Evolutionary conservation across 37 sponge, comb jelly and placozoan species (phyloP).

Genomic region (Diacarnus erythraeanus): DNA sequence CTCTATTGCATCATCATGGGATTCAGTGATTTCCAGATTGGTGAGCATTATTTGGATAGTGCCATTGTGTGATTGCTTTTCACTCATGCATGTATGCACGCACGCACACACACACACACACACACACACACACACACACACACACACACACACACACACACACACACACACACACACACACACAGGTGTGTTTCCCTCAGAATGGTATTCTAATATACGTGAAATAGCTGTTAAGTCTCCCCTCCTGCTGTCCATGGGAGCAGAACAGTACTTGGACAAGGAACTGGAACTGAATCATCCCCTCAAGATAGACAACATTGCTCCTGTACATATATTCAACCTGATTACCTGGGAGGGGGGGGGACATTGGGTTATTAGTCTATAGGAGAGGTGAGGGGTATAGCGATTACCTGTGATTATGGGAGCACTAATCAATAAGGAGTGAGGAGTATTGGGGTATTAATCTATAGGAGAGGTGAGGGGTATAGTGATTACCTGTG

Average conservation of each 20-base stretch:
- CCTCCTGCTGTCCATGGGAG: conserved; percentile 72
- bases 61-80: neutral
- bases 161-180: neutral
- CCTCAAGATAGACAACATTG: conserved; percentile 59
- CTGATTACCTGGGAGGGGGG: neutral
- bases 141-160: neutral
- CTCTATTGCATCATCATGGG: conserved; percentile 91
- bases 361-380: too few relatives aligned
- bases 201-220: conserved; percentile 64
- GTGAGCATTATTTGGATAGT: conserved; percentile 7
- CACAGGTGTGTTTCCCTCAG: conserved; percentile 60
- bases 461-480: too few relatives aligned
- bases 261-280: conserved; percentile 70
- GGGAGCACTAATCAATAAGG: too few relatives aligned
- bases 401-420: too few relatives aligned
- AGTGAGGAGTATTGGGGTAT: too few relatives aligned
- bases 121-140: neutral
- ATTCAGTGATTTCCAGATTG: conserved; percentile 65
- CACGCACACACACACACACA: neutral
- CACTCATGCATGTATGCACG: neutral
- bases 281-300: conserved; percentile 76
- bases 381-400: too few relatives aligned
- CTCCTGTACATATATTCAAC: conserved; percentile 29
- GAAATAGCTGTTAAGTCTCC: conserved; percentile 77
- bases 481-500: too few relatives aligned